Evolutionary conservation across 1,140 invertebrate genomes (phyloP).

Genomic region (Belonocnema kinseyi): DNA sequence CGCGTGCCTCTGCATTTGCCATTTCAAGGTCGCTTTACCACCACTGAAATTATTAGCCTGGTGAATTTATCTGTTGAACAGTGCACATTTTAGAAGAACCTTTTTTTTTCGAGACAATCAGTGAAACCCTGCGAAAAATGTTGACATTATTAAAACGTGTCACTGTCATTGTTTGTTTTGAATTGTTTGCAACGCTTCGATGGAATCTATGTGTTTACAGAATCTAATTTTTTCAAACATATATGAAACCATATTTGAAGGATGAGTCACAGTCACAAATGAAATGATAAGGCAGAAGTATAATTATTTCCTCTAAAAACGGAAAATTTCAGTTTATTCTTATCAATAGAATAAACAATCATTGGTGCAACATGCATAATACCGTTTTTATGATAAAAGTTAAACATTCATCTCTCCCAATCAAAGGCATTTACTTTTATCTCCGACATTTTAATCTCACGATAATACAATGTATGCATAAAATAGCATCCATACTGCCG

Average conservation of each 20-base stretch:
- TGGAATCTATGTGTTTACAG: too few species aligned
- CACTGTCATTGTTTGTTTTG: too few species aligned
- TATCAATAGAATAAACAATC: not conserved
- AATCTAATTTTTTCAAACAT: too few species aligned
- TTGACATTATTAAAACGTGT: too few species aligned
- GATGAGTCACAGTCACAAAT: too few species aligned
- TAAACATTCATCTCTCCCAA: conserved; percentile 12
- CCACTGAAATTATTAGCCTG: conserved; percentile 66
- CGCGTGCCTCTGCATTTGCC: conserved; percentile 35
- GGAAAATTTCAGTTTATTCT: not conserved
- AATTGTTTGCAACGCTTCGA: too few species aligned
- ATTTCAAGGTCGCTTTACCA: not conserved
- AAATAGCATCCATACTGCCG: conserved; percentile 31
- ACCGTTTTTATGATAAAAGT: conserved; percentile 34
- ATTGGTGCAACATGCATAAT: conserved; percentile 70
- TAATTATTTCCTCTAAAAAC: not conserved
- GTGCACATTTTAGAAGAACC: too few species aligned
- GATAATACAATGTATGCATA: conserved; percentile 18
- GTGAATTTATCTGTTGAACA: not conserved
- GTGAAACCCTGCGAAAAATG: too few species aligned
- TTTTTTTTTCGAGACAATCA: too few species aligned
- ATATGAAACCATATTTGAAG: too few species aligned
- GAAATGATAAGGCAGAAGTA: not conserved
- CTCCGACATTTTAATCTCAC: conserved; percentile 34
- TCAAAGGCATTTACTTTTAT: conserved; percentile 10